Evolutionary conservation across 2,888 invertebrate species (phyloP), one percentile per base, ranked within the genome.

Genomic region (Teinopalpus imperialis): DNA sequence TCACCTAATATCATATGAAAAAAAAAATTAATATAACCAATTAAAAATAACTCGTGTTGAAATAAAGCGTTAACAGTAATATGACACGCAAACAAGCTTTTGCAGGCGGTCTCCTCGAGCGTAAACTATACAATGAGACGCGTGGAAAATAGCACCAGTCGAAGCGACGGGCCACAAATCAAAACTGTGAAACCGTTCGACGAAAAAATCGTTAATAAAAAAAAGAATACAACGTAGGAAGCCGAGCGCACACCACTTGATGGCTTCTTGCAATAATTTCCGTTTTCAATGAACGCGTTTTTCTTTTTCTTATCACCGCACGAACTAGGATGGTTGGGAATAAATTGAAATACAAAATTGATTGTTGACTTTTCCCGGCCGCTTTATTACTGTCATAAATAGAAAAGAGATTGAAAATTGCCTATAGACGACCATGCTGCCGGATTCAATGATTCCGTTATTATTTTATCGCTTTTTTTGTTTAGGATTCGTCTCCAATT

Each of bases 311-410:
- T 88, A 87, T 87, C 86, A 81, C 65, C 82, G 76, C 77, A 80
- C 82, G 78, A 87, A 88, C 88, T 87, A 85, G 75, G 86, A 83
- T 81, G 86, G 82, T 78, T 80, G 80, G 85, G 82, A 87, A 86
- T 87, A 87, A 87, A 88, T 88, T 85, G 89, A 87, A 89, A 89
- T 87, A 88, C 86, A 85, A 89, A 89, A 88, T 88, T 87, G 89
- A 88, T 88, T 89, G 89, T 89, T 89, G 88, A 85, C 83, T 80
- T 83, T 83, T 77, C 80, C 86, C 83, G 80, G 81, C 63, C 76
- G 81, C 77, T 87, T 88, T 88, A 89, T 88, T 89, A 86, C 87
- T 83, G 86, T 79, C 82, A 83, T 81, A 87, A 88, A 88, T 88
- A 78, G 86, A 81, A 81, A 83, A 77, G 73, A 80, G 81, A 87